phyloP scores from a whole-genome alignment of 2,888 invertebrate genomes.

The Stenodera caucasica region DNA sequence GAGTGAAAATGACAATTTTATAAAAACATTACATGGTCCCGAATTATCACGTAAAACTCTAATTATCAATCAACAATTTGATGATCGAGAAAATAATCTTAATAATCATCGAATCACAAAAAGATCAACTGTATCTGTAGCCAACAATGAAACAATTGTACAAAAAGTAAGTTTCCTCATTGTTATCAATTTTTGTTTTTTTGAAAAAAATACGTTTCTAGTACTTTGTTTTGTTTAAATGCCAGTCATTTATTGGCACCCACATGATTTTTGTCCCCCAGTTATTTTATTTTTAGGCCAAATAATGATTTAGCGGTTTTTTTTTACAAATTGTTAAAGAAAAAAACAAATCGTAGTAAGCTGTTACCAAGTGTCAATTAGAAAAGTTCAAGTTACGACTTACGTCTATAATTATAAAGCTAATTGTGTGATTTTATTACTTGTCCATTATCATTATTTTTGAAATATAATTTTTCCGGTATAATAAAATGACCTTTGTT shows the following conservation, averaged over 20 bases:
- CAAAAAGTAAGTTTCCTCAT: conserved; percentile 20
- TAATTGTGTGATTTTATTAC: not conserved
- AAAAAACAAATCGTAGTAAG: not conserved
- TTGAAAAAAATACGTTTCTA: conserved; percentile 1
- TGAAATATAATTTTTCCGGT: no score
- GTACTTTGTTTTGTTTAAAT: not conserved
- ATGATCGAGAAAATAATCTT: not conserved
- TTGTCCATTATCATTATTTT: not conserved
- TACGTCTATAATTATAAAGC: not conserved
- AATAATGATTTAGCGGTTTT: no score
- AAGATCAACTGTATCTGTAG: conserved; percentile 22
- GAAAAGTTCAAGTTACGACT: not conserved
- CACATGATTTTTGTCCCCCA: no score
- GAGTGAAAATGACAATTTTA: conserved; percentile 32
- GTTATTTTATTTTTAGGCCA: no score
- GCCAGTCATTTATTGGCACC: no score
- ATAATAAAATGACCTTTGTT: no score
- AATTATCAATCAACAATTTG: conserved; percentile 18
- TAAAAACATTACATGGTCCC: conserved; percentile 37
- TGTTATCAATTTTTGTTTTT: not conserved
- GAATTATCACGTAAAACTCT: conserved; percentile 26
- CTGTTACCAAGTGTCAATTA: not conserved
- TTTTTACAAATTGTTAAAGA: not conserved
- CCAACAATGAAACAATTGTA: conserved; percentile 15
- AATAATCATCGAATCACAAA: conserved; percentile 20